A percentile compares a stretch with the other conserved stretches of the same genome.
These are phyloP conservation scores for Characodon lateralis DNA, from an alignment of 2,797 vertebrate genomes.

Conservation along the genomic window DNA sequence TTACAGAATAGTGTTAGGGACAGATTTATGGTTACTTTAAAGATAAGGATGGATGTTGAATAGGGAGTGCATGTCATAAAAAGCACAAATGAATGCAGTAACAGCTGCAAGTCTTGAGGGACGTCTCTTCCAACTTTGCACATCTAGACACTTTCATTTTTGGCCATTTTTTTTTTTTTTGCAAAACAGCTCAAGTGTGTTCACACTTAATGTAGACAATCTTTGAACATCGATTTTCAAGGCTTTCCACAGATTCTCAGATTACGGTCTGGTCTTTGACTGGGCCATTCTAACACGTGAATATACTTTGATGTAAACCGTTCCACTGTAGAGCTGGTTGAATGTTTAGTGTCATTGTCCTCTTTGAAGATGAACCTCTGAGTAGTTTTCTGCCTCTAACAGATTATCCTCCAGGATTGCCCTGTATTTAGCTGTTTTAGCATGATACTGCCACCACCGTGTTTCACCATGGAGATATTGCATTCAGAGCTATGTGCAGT, in stretches of 20 bases:
- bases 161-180: not conserved
- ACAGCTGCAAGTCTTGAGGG: no score
- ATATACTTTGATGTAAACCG: not conserved
- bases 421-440: no score
- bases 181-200: not conserved
- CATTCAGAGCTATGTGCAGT: no score
- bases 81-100: constrained; percentile 3
- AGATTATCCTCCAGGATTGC: no score
- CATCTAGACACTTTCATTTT: not conserved
- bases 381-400: no score
- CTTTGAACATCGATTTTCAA: not conserved
- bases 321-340: not conserved
- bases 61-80: constrained; percentile 24
- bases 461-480: no score
- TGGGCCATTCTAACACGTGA: not conserved
- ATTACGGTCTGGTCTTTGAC: not conserved
- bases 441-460: no score
- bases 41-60: constrained; percentile 12
- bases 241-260: not conserved
- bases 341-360: not conserved
- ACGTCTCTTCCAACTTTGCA: not conserved
- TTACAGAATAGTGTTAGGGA: constrained; percentile 17
- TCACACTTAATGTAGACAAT: not conserved
- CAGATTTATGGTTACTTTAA: constrained; percentile 17
- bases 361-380: not conserved